phyloP scores from a whole-genome alignment of 1,140 invertebrate genomes.

The Contarinia nasturtii region DNA sequence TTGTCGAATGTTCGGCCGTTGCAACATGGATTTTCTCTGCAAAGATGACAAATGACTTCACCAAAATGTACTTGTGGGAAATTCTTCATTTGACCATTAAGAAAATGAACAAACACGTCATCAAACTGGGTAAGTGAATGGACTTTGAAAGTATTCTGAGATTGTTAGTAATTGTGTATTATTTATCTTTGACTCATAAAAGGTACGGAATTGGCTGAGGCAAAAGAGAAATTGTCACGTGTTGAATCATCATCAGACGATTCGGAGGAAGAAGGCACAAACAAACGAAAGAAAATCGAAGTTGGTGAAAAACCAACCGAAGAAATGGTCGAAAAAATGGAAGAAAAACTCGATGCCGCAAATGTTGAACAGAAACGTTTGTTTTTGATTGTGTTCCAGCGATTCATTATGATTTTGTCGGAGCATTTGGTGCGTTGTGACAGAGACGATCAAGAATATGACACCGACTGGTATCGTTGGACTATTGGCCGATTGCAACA shows the following conservation, averaged over 20 bases:
- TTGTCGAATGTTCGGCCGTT: constrained; percentile 90
- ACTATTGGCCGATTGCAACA: constrained; percentile 87
- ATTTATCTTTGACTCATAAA: constrained; percentile 1
- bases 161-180: neutral
- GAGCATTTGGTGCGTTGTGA: constrained; percentile 89
- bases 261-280: constrained; percentile 43
- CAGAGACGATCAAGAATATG: constrained; percentile 78
- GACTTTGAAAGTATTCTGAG: neutral
- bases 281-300: constrained; percentile 37
- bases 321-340: constrained; percentile 84
- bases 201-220: constrained; percentile 64
- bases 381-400: constrained; percentile 93
- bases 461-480: constrained; percentile 94
- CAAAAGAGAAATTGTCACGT: constrained; percentile 61
- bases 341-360: constrained; percentile 82
- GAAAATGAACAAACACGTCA: constrained; percentile 92
- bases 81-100: constrained; percentile 88
- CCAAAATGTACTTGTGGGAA: constrained; percentile 94
- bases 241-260: constrained; percentile 57
- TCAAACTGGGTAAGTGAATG: constrained; percentile 43
- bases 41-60: constrained; percentile 86
- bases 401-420: constrained; percentile 95
- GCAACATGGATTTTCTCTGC: constrained; percentile 98
- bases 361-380: constrained; percentile 93
- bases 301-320: constrained; percentile 60